Base-by-base conservation (phyloP, 1,140 invertebrate genomes). In the Drosophila parabipectinata region DNA sequence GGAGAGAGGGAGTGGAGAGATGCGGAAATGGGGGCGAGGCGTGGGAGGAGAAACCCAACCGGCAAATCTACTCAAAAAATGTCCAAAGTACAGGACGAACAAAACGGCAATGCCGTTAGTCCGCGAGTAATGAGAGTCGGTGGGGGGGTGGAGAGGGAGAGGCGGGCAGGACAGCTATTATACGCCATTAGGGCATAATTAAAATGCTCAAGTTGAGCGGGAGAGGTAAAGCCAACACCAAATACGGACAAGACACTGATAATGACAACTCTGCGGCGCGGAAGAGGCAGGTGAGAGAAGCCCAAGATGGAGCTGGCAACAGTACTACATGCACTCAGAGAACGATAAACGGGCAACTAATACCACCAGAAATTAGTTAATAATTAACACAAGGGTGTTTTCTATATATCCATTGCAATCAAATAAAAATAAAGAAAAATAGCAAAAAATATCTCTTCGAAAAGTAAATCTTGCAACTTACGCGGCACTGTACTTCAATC, bases 131-230 rank as follows among this genome's bases (percentile, higher is more conserved):
- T 84, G 61, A 79, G 61, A 61, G 34, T 30, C 50, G 28, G 21
- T 14, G 18, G 39, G 21, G 32, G 21, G 15, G 28, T 1, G 5
- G 15, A 18, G 21, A 47, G 9, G 2, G 9, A 1, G 18, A 1
- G 8, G 18, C 18, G 15, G 18, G 18, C 9, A 34, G 62, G 54
- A 64, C 59, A 73, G 72, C 79, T 84, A 81, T 88, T 90, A 90
- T 88, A 80, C 80, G 79, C 87, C 87, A 90, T 90, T 90, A 84
- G 87, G 82, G 88, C 78, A 90, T 90, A 90, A 90, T 90, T 90
- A 90, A 90, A 90, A 90, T 90, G 79, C 80, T 90, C 79, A 71
- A 88, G 88, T 72, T 79, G 67, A 62, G 50, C 54, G 48, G 64
- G 45, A 44, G 39, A 10, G 30, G 14, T 7, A 21, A 62, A 64